Evolutionary conservation across 2,113 vertebrate species (phyloP).

Genomic region (Mobula birostris): DNA sequence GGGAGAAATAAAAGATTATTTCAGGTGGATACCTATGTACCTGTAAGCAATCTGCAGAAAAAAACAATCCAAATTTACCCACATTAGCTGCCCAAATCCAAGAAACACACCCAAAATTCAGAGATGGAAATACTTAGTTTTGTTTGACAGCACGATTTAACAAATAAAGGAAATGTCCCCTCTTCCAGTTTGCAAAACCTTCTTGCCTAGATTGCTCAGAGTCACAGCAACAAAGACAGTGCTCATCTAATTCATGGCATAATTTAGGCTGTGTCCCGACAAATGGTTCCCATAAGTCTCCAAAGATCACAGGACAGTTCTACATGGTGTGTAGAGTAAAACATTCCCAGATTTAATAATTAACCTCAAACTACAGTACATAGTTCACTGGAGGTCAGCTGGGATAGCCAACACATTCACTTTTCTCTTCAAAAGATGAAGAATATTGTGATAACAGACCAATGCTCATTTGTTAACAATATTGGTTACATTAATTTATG

Average conservation of each 20-base stretch:
- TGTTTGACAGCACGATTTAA: not conserved
- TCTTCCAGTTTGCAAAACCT: not conserved
- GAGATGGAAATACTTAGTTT: not conserved
- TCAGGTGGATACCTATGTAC: not conserved
- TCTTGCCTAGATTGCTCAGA: not conserved
- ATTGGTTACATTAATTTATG: not conserved
- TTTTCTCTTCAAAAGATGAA: not conserved
- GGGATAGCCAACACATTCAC: not conserved
- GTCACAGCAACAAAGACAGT: not conserved
- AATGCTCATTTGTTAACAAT: not conserved
- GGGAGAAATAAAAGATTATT: not conserved
- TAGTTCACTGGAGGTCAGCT: not conserved
- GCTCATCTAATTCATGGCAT: not conserved
- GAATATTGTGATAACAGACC: not conserved
- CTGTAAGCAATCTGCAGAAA: not conserved
- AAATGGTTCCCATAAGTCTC: conserved; percentile 22
- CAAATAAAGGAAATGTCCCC: not conserved
- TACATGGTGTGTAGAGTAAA: not conserved
- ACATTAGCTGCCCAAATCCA: not conserved
- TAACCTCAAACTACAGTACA: conserved; percentile 7
- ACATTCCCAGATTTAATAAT: conserved; percentile 28
- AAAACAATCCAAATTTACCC: not conserved
- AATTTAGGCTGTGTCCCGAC: conserved; percentile 4
- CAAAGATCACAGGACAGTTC: not conserved
- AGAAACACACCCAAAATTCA: not conserved